A percentile compares a stretch with the other conserved stretches of the same genome.
These are phyloP conservation scores for Spisula solida DNA, from an alignment of 2,888 invertebrate genomes.

Conservation along the genomic window DNA sequence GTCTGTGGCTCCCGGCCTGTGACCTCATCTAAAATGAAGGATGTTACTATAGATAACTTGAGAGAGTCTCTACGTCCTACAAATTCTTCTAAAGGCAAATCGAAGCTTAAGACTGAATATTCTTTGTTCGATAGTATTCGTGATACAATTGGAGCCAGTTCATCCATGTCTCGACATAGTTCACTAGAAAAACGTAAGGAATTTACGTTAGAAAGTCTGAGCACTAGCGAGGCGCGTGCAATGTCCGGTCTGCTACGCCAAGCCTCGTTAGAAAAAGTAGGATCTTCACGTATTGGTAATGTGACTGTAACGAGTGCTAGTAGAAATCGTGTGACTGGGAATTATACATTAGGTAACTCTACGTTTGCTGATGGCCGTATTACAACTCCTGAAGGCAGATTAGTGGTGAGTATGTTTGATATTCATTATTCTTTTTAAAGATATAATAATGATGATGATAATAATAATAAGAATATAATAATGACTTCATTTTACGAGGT, in stretches of 20 bases:
- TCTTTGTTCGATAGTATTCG: conserved; percentile 76
- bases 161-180: conserved; percentile 80
- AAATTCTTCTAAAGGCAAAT: conserved; percentile 75
- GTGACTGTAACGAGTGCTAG: conserved; percentile 85
- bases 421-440: too few species aligned
- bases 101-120: conserved; percentile 70
- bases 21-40: conserved; percentile 76
- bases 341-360: conserved; percentile 80
- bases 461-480: too few species aligned
- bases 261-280: conserved; percentile 86
- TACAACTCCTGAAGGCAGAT: conserved; percentile 83
- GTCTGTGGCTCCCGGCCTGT: conserved; percentile 67
- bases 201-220: conserved; percentile 85
- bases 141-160: conserved; percentile 78
- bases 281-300: conserved; percentile 84
- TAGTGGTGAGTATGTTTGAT: conserved; percentile 77
- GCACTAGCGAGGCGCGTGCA: conserved; percentile 85
- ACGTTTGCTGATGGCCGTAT: conserved; percentile 79
- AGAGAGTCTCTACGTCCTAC: conserved; percentile 77
- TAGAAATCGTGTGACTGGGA: conserved; percentile 83
- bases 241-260: conserved; percentile 86
- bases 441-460: too few species aligned
- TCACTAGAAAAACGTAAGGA: conserved; percentile 82
- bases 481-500: too few species aligned
- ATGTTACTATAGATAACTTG: conserved; percentile 78